Evolutionary conservation across 2,113 vertebrate species (phyloP).

Genomic region (Ceyx cyanopectus): DNA sequence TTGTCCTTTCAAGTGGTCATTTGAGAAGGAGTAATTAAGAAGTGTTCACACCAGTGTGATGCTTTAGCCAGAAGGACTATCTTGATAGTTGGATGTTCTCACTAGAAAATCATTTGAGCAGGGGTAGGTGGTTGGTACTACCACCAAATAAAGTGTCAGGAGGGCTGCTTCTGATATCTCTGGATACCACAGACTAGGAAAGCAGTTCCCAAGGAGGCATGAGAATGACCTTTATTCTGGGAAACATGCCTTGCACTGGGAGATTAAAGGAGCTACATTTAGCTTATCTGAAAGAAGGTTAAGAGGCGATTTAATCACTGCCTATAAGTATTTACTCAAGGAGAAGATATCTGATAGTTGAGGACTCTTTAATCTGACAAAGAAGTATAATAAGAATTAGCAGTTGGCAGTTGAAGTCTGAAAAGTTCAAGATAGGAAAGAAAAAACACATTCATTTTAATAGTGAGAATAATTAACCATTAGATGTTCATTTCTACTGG

Average conservation of each 20-base stretch:
- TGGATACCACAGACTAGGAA: background rate
- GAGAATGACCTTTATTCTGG: background rate
- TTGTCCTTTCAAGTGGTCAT: background rate
- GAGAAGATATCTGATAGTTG: background rate
- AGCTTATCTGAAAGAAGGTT: background rate
- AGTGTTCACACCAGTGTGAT: background rate
- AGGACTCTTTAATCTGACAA: background rate
- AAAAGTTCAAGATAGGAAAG: background rate
- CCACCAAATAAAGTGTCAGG: background rate
- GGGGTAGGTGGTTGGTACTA: background rate
- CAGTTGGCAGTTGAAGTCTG: background rate
- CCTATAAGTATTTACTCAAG: background rate
- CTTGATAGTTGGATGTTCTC: background rate
- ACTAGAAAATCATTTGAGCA: background rate
- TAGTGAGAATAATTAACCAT: background rate
- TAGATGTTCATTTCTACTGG: background rate
- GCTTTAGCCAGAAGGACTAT: background rate
- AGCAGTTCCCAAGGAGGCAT: background rate
- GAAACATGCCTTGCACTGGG: background rate
- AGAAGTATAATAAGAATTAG: background rate
- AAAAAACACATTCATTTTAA: background rate
- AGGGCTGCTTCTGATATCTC: background rate
- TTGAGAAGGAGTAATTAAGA: background rate
- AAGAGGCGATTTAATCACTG: background rate
- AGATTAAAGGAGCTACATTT: slow-evolving; percentile 2